Base-by-base conservation (phyloP, 1,140 invertebrate species). In the Teleopsis dalmanni region DNA sequence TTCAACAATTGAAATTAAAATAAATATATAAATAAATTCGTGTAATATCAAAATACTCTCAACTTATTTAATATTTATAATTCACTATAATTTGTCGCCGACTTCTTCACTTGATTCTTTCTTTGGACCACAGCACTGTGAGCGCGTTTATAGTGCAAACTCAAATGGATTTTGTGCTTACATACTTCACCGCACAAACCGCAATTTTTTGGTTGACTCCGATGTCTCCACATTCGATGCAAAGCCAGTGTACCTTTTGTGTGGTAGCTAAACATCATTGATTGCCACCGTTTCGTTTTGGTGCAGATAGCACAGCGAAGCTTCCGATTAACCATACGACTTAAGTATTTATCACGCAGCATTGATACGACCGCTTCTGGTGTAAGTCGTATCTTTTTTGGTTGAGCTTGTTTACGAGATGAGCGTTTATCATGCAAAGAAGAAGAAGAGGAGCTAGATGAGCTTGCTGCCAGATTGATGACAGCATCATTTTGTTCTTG, bases 181-280 rank as follows among this genome's bases (percentile, higher is more conserved):
- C 63, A 69, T 36, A 50, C 44, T 36, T 35, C 53, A 43, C 50
- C 34, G 38, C 60, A 63, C 22, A 51, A 50, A 8, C 35, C 27
- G 37, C 61, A 63, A 5, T 43, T 45, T 8, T 27, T 8, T 45
- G 23, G 21, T 13, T 19, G 19, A 16, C 8, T 49, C 4, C 47
- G 23, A 49, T 77, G 75, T 26, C 67, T 64, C 75, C 75, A 77
- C 16, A 71, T 43, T 4, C 56, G 61, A 53, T 78, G 75, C 19
- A 77, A 47, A 1, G 66, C 53, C 35, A 77, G 48, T 0, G 75
- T 75, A 13, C 65, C 65, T 11, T 62, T 65, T 4, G 65, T 75
- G 35, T 76, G 75, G 48, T 76, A 76, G 0, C 71, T 71, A 33
- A 70, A 70, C 50, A 41, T 54, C 42, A 43, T 22, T 46, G 44